Percentiles rank a stretch among this genome's conserved stretches.
These are phyloP conservation scores for Ceratotherium simum DNA, from an alignment of 2,113 vertebrate species.

Conservation along the genomic window DNA sequence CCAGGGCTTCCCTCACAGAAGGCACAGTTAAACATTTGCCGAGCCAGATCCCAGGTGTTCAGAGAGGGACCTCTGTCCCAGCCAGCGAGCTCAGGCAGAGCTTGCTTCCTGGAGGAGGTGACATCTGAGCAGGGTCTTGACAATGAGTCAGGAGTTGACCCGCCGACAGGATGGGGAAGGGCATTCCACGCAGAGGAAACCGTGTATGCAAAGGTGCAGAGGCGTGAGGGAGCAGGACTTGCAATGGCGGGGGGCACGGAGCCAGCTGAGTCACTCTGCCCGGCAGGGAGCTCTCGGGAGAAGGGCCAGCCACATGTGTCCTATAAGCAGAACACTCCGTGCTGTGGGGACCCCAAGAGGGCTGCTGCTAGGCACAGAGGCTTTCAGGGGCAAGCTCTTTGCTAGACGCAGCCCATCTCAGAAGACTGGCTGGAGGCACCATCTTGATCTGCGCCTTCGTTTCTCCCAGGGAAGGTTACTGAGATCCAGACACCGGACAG, in stretches of 20 bases:
- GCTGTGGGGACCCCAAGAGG: background rate
- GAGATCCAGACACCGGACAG: background rate
- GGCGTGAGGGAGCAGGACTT: background rate
- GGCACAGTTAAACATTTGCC: background rate
- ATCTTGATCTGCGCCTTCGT: rapidly evolving
- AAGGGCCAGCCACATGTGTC: background rate
- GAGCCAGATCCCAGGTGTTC: background rate
- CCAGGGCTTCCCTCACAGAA: background rate
- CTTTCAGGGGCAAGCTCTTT: background rate
- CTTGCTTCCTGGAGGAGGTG: constrained; percentile 8
- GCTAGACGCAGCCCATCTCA: rapidly evolving
- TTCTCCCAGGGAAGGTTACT: background rate
- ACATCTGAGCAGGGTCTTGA: background rate
- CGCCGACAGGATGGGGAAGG: rapidly evolving
- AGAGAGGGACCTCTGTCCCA: background rate
- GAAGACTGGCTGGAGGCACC: background rate
- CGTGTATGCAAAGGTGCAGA: background rate
- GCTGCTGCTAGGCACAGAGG: rapidly evolving
- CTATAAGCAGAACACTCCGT: background rate
- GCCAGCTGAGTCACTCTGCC: background rate
- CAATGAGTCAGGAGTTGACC: background rate
- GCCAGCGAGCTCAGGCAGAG: background rate
- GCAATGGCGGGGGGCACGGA: rapidly evolving
- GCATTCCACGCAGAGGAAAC: background rate
- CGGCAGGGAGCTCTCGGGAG: background rate